Evolutionary conservation across 2,888 invertebrate species (phyloP).

Genomic region (Isoperla grammatica): DNA sequence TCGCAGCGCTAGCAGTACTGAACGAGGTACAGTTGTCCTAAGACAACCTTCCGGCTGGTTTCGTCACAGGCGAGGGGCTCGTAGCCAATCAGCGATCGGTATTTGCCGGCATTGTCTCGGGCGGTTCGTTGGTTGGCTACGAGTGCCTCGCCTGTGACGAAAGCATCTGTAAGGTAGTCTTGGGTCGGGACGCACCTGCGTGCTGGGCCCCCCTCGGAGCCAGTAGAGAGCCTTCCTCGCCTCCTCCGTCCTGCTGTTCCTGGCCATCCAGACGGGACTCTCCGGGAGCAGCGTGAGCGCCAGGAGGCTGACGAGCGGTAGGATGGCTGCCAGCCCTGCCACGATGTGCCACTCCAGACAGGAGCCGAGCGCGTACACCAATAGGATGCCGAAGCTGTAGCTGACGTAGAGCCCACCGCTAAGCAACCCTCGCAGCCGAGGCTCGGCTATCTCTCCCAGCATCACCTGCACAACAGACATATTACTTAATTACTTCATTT

Average conservation of each 20-base stretch:
- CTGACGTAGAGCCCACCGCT: conserved; percentile 68
- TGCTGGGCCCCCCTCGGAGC: conserved; percentile 37
- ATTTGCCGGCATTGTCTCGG: too few species aligned
- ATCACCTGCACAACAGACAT: conserved; percentile 62
- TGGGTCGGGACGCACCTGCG: neutral
- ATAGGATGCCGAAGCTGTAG: conserved; percentile 67
- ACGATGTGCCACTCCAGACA: conserved; percentile 63
- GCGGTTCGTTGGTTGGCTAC: too few species aligned
- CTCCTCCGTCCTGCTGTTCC: conserved; percentile 51
- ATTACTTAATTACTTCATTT: too few species aligned
- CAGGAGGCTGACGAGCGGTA: conserved; percentile 56
- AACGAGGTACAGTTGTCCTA: too few species aligned
- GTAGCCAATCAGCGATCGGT: too few species aligned
- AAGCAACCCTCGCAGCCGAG: conserved; percentile 60
- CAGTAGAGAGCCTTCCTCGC: conserved; percentile 52
- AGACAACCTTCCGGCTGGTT: too few species aligned
- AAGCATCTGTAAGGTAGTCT: too few species aligned
- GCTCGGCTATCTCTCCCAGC: conserved; percentile 69
- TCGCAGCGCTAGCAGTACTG: too few species aligned
- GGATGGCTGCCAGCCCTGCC: conserved; percentile 55
- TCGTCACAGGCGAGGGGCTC: too few species aligned
- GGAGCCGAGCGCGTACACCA: conserved; percentile 66
- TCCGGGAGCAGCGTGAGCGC: conserved; percentile 65
- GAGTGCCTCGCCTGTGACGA: too few species aligned
- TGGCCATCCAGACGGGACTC: conserved; percentile 68